Evolutionary conservation across 2,113 vertebrate species (phyloP).

Genomic region (Anhinga rufa): DNA sequence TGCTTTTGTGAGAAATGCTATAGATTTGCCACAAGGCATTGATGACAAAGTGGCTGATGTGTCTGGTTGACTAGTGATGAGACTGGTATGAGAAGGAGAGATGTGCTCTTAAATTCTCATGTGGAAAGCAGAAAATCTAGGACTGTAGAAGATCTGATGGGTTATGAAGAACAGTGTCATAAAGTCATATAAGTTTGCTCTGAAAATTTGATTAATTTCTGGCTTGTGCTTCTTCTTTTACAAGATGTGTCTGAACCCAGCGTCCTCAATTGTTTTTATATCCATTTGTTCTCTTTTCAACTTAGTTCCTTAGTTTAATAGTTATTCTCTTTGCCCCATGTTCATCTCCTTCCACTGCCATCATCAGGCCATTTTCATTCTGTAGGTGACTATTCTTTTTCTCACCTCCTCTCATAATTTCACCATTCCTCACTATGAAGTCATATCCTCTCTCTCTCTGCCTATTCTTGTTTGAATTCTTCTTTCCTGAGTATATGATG

Average conservation of each 20-base stretch:
- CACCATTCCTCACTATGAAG: background rate
- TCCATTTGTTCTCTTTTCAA: background rate
- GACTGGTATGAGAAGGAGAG: background rate
- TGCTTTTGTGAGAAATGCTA: background rate
- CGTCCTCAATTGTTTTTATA: background rate
- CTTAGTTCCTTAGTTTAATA: background rate
- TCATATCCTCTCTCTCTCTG: background rate
- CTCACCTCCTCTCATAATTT: background rate
- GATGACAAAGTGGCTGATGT: background rate
- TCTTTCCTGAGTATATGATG: background rate
- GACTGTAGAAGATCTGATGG: background rate
- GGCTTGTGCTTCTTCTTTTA: background rate
- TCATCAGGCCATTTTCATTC: background rate
- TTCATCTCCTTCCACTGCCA: background rate
- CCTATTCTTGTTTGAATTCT: background rate
- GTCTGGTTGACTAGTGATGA: background rate
- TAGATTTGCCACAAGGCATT: background rate
- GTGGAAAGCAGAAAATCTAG: background rate
- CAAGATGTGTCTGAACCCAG: background rate
- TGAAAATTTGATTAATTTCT: background rate
- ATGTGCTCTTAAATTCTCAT: background rate
- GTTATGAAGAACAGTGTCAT: background rate
- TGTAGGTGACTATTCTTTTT: background rate
- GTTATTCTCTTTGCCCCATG: background rate
- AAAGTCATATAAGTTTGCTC: background rate